These are phyloP conservation scores for Lathamus discolor DNA, from an alignment of 2,113 vertebrate species.

Conservation along the genomic window DNA sequence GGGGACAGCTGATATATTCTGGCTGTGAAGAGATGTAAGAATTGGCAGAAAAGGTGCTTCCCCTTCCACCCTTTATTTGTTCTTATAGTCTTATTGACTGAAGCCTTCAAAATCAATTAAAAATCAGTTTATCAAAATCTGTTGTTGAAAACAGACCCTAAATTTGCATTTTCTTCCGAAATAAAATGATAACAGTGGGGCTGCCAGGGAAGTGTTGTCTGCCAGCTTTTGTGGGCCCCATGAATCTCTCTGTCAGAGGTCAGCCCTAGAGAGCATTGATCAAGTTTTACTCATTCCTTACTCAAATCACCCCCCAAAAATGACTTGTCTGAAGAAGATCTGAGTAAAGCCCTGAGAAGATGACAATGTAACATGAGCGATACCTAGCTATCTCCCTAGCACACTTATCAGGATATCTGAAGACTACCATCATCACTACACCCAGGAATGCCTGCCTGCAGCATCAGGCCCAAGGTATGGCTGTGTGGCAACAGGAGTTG, in stretches of 20 bases:
- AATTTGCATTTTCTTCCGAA: not conserved
- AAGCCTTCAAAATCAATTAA: not conserved
- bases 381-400: not conserved
- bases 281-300: not conserved
- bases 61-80: not conserved
- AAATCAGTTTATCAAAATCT: not conserved
- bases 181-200: not conserved
- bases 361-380: not conserved
- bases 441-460: not conserved
- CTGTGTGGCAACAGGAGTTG: not conserved
- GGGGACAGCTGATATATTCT: not conserved
- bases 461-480: not conserved
- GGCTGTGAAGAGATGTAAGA: not conserved
- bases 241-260: not conserved
- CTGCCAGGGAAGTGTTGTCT: not conserved
- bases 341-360: not conserved
- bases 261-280: not conserved
- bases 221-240: not conserved
- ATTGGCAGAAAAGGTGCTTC: not conserved
- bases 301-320: not conserved
- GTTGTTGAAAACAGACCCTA: not conserved
- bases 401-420: not conserved
- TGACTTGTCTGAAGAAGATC: not conserved
- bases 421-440: fast-evolving
- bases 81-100: not conserved